Evolutionary conservation across 2,113 vertebrate genomes (phyloP).

Genomic region (Malurus melanocephalus): DNA sequence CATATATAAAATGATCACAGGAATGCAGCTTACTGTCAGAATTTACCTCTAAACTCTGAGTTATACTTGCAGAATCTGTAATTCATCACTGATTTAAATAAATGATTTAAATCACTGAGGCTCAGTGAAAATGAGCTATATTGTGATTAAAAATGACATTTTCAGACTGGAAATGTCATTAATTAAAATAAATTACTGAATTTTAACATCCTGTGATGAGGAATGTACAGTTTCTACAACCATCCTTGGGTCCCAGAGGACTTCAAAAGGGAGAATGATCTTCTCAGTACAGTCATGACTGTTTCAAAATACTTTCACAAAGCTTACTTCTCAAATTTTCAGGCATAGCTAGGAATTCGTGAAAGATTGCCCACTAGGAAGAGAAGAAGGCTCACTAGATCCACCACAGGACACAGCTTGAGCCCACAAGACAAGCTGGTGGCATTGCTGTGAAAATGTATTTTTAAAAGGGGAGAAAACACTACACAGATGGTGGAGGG

Average conservation of each 20-base stretch:
- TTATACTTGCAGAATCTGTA: not conserved
- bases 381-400: not conserved
- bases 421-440: not conserved
- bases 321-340: not conserved
- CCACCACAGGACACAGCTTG: not conserved
- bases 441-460: rapidly evolving
- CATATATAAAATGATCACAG: not conserved
- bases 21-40: not conserved
- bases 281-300: not conserved
- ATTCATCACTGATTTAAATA: not conserved
- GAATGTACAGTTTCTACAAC: not conserved
- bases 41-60: not conserved
- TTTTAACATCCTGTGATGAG: not conserved
- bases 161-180: not conserved
- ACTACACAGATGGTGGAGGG: not conserved
- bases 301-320: not conserved
- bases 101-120: not conserved
- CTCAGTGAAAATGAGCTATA: not conserved
- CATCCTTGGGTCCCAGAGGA: not conserved
- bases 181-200: not conserved
- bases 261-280: not conserved
- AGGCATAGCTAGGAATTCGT: not conserved
- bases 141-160: not conserved
- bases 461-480: not conserved
- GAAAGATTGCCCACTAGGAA: not conserved